Evolutionary conservation across 2,888 invertebrate species (phyloP), one percentile per base, ranked within the genome.

Genomic region (Arctia plantaginis): DNA sequence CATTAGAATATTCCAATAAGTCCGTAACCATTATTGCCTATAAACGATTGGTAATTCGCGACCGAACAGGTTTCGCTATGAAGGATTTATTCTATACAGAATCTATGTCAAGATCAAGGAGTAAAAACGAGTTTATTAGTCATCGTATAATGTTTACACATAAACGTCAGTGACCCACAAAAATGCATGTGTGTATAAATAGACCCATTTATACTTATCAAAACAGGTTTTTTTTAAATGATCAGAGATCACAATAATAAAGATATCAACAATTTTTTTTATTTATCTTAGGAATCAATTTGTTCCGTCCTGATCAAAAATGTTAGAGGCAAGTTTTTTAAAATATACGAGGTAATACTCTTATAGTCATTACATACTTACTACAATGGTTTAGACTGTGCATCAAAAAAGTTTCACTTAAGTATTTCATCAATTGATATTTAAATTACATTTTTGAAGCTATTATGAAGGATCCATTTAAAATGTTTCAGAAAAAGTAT

Each of bases 21-120:
- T 79, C 77, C 80, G 80, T 80, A 74, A 76, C 39, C 76, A 82
- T 80, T 77, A 76, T 80, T 81, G 81, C 84, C 84, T 87, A 86
- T 85, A 87, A 82, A 77, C 80, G 80, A 86, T 89, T 89, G 89
- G 89, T 90, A 92, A 85, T 87, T 78, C 81, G 76, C 75, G 71
- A 78, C 77, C 82, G 82, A 94, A 95, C 94, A 91, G 93, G 95
- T 94, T 94, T 91, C 30, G 72, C 83, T 77, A 82, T 88, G 87
- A 92, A 93, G 93, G 93, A 94, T 93, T 92, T 92, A 92, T 92
- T 93, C 90, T 88, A 77, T 64, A 78, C 85, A 78, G 82, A 89
- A 95, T 93, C 93, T 94, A 90, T 95, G 95, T 95, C 95, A 95
- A 93, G 95, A 94, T 94, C 94, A 94, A 93, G 94, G 94, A 92